phyloP scores from a whole-genome alignment of 2,888 invertebrate genomes.

The Panopea generosa region DNA sequence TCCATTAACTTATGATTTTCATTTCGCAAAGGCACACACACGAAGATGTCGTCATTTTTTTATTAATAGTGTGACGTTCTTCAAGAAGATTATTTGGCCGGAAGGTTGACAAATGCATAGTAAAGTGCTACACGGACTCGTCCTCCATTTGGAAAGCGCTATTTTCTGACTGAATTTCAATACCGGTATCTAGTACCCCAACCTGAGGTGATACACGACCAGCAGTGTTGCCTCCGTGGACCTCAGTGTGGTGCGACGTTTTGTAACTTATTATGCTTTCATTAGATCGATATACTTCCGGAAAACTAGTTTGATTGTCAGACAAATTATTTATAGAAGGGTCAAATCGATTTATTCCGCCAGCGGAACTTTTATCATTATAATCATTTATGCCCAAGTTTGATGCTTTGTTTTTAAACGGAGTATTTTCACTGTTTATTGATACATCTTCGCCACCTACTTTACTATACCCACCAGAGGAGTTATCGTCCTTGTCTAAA shows the following conservation, averaged over 20 bases:
- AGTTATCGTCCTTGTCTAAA: neutral
- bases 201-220: constrained; percentile 33
- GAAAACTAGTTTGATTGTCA: constrained; percentile 9
- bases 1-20: no score
- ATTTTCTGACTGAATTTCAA: constrained; percentile 17
- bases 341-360: constrained; percentile 24
- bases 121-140: no score
- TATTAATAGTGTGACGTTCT: no score
- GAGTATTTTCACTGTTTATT: constrained; percentile 40
- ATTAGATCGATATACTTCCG: constrained; percentile 32
- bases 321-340: neutral
- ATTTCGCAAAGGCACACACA: no score
- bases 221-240: constrained; percentile 23
- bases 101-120: no score
- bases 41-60: no score
- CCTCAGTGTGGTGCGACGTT: constrained; percentile 29
- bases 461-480: neutral
- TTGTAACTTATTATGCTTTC: constrained; percentile 30
- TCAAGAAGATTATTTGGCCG: no score
- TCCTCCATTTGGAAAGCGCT: neutral
- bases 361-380: constrained; percentile 47
- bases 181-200: constrained; percentile 26
- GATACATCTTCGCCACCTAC: constrained; percentile 34
- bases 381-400: constrained; percentile 3
- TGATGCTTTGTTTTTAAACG: neutral